Evolutionary conservation across 2,113 vertebrate genomes (phyloP).

Genomic region (Felis chaus): DNA sequence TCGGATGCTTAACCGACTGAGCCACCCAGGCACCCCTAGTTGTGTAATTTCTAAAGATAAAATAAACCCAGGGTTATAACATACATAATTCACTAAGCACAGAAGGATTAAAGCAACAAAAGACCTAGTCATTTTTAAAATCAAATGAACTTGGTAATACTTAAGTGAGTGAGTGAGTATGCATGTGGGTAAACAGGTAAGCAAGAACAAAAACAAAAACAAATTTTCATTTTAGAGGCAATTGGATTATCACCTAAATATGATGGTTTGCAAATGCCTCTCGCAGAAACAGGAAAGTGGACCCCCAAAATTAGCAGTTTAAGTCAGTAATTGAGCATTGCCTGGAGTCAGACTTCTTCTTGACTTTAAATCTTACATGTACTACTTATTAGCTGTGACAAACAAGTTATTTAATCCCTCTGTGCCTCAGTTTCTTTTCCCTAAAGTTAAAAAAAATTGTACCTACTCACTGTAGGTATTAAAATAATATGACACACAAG

Average conservation of each 20-base stretch:
- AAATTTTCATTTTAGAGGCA: conserved; percentile 7
- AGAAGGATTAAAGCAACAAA: neutral
- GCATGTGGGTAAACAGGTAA: neutral
- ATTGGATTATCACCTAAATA: neutral
- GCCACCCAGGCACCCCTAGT: neutral
- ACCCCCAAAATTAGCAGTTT: neutral
- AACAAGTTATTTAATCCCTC: neutral
- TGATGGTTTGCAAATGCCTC: neutral
- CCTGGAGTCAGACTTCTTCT: neutral
- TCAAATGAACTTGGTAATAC: neutral
- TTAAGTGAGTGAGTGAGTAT: neutral
- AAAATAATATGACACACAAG: neutral
- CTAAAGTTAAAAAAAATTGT: neutral
- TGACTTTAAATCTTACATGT: neutral
- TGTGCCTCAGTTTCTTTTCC: neutral
- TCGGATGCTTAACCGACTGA: too few relatives aligned
- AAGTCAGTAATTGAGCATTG: neutral
- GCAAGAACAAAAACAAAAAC: neutral
- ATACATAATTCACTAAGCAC: neutral
- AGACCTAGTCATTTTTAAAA: neutral
- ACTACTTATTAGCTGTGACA: neutral
- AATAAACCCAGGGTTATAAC: neutral
- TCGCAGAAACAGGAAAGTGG: neutral
- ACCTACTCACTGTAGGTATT: neutral
- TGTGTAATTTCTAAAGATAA: neutral